A percentile compares a stretch with the other conserved stretches of the same genome.
Evolutionary conservation across 2,888 invertebrate genomes (phyloP).

Genomic region (Arrhopalites spinosus): DNA sequence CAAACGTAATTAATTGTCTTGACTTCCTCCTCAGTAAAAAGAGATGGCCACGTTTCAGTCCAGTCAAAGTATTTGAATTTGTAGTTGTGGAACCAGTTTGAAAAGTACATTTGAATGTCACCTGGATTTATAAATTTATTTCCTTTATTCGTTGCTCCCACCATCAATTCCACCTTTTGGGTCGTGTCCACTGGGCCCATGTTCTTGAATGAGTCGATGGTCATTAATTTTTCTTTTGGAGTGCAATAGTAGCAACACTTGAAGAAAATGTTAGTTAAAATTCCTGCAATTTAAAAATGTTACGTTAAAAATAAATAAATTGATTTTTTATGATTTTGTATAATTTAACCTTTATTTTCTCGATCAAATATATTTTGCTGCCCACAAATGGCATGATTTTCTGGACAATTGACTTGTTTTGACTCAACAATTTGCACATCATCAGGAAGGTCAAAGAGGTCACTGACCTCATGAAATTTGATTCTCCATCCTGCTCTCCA

Average conservation of each 20-base stretch:
- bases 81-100: no score
- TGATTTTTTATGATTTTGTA: no score
- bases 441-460: no score
- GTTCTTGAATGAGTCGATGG: not conserved
- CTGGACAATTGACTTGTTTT: no score
- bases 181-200: not conserved
- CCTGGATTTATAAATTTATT: no score
- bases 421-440: no score
- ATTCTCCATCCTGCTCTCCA: not conserved
- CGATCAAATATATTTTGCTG: not conserved
- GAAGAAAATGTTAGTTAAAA: not conserved
- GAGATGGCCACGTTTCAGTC: not conserved
- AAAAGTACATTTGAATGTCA: no score
- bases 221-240: not conserved
- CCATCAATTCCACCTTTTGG: not conserved
- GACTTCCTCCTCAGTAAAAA: not conserved
- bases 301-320: no score
- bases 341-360: not conserved
- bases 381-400: not conserved
- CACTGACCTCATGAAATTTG: no score
- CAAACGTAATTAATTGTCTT: not conserved
- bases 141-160: not conserved
- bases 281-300: not conserved
- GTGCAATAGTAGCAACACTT: not conserved
- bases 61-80: not conserved